Evolutionary conservation across 2,113 vertebrate genomes (phyloP).

Genomic region (Crotalus helleri): DNA sequence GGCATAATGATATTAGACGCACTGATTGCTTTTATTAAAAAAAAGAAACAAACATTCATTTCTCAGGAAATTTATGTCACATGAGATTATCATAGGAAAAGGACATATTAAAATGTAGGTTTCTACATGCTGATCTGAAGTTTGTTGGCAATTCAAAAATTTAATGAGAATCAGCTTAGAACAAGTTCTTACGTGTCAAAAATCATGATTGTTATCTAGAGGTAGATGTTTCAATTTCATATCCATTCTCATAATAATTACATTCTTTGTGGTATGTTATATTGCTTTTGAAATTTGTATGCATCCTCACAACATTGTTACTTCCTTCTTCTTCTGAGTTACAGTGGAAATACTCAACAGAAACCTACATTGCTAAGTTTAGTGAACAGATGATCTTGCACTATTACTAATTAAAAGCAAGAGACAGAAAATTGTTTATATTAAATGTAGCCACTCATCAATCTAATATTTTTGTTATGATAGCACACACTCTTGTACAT

Average conservation of each 20-base stretch:
- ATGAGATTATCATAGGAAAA: not conserved
- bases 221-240: not conserved
- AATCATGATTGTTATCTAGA: not conserved
- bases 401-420: not conserved
- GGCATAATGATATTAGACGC: slow-evolving; percentile 96
- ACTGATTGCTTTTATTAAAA: slow-evolving; percentile 89
- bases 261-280: not conserved
- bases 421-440: not conserved
- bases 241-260: not conserved
- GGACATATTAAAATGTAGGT: not conserved
- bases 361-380: not conserved
- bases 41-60: slow-evolving; percentile 41
- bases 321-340: not conserved
- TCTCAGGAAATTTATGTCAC: not conserved
- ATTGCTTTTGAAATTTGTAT: not conserved
- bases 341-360: not conserved
- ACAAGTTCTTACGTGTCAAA: not conserved
- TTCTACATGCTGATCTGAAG: not conserved
- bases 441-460: not conserved
- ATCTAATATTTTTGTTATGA: not conserved
- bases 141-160: not conserved
- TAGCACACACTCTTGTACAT: not conserved
- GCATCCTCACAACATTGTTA: not conserved
- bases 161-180: not conserved
- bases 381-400: not conserved